Conservation (phyloP, 2,888 invertebrate species). For the Lordiphosa fenestrarum region DNA sequence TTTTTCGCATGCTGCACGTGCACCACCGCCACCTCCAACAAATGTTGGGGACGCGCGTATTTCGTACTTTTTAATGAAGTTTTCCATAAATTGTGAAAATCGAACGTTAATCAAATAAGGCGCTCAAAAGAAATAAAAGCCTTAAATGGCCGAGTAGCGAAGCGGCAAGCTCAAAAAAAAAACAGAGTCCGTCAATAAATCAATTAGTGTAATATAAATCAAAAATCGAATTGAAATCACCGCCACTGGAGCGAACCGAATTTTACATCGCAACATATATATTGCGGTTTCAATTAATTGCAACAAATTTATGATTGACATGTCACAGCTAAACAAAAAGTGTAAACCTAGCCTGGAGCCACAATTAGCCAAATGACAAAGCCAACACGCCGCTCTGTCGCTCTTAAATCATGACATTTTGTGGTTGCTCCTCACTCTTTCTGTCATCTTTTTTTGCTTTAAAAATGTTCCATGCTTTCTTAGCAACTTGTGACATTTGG, state of each 20-base stretch:
- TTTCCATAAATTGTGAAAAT: constrained; percentile 68
- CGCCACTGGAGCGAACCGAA: constrained; percentile 31
- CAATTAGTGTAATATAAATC: constrained; percentile 69
- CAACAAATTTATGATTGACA: constrained; percentile 63
- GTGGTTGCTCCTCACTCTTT: constrained; percentile 26
- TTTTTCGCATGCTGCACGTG: constrained; percentile 70
- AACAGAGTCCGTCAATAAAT: constrained; percentile 66
- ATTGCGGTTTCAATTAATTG: constrained; percentile 64
- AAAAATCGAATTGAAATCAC: constrained; percentile 27
- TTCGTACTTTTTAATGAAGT: constrained; percentile 66
- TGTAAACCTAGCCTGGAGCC: constrained; percentile 59
- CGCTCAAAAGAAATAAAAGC: constrained; percentile 39
- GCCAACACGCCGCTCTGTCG: constrained; percentile 43
- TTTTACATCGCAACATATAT: constrained; percentile 38
- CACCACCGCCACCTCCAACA: constrained; percentile 33
- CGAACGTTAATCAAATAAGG: constrained; percentile 72
- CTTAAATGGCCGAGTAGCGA: constrained; percentile 55
- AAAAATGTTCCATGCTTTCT: constrained; percentile 23
- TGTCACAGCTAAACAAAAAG: constrained; percentile 21
- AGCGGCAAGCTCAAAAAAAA: constrained; percentile 53
- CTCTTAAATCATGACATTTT: constrained; percentile 55
- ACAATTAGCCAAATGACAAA: constrained; percentile 73
- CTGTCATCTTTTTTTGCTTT: constrained; percentile 23
- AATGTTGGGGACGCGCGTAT: constrained; percentile 33
- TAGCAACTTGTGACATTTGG: constrained; percentile 34